Conservation (phyloP, 1,140 invertebrate genomes). For the Papilio polytes region DNA sequence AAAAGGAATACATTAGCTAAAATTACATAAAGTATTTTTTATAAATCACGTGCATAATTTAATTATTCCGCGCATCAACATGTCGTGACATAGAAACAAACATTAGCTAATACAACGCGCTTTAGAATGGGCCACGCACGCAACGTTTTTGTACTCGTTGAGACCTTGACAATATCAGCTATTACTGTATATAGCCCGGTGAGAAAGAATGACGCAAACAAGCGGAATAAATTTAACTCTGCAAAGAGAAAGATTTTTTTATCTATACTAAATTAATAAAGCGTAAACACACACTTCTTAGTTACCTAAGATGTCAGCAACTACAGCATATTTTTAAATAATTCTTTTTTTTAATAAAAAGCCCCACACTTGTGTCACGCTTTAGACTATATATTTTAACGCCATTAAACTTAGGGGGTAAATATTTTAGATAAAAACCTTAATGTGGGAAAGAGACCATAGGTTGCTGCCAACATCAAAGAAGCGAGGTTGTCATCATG, state of each 20-base stretch:
- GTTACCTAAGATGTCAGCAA: no score
- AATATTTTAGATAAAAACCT: no score
- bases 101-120: constrained; percentile 22
- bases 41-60: neutral
- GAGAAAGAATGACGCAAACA: constrained; percentile 10
- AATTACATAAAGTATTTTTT: neutral
- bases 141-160: constrained; percentile 12
- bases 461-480: no score
- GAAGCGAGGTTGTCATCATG: no score
- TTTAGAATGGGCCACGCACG: constrained; percentile 35
- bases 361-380: no score
- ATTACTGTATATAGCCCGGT: constrained; percentile 28
- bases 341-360: no score
- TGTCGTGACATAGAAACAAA: constrained; percentile 33
- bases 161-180: constrained; percentile 22
- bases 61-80: constrained; percentile 27
- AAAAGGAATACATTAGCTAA: neutral
- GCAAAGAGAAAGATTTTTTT: neutral
- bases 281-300: no score
- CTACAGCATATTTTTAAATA: no score
- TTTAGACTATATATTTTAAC: no score
- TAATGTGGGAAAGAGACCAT: no score
- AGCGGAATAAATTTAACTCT: neutral
- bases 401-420: no score
- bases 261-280: no score